Evolutionary conservation across 2,888 invertebrate genomes (phyloP), one percentile per base, ranked within the genome.

Genomic region (Pristionchus maxplancki): DNA sequence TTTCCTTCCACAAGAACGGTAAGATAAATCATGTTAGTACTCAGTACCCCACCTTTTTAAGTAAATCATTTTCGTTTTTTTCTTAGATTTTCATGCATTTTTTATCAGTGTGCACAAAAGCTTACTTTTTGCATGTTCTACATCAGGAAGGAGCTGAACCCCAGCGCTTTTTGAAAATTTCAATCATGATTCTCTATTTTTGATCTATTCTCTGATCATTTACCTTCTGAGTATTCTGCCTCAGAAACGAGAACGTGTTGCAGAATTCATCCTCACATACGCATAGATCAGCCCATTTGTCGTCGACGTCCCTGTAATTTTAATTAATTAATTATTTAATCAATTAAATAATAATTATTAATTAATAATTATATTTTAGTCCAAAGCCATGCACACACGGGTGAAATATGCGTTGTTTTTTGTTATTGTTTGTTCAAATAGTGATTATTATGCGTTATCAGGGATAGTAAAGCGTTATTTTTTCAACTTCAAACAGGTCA

Each of bases 211-310:
- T n/a, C n/a, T n/a, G n/a, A n/a, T n/a, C n/a, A 11, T 24, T 13
- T 2, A 50, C 87, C 74, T 87, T 87, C 24, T 74, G 87, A 2
- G 87, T 87, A n/a, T 87, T 87, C 74, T 78, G 78, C 31, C 88
- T 89, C n/a, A 94, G 91, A 84, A 92, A 94, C 44, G 93, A 91
- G 88, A 94, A 94, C 3, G 94, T 94, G 88, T 94, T 94, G 90
- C 94, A 94, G 89, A 93, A 93, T 5, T 91, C 92, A 71, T 93
- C 90, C 83, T 93, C 93, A 88, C 94, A 94, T n/a, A 93, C 93
- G 90, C 94, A 94, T 50, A 94, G 88, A 90, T 94, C 94, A 53
- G 92, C 90, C 94, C 94, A 94, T 81, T 92, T 92, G 74, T 93
- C 94, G 86, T 90, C 90, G 58, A 89, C 89, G 87, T 90, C 89